phyloP scores from a whole-genome alignment of 2,888 invertebrate species.

The Magallana nippona region DNA sequence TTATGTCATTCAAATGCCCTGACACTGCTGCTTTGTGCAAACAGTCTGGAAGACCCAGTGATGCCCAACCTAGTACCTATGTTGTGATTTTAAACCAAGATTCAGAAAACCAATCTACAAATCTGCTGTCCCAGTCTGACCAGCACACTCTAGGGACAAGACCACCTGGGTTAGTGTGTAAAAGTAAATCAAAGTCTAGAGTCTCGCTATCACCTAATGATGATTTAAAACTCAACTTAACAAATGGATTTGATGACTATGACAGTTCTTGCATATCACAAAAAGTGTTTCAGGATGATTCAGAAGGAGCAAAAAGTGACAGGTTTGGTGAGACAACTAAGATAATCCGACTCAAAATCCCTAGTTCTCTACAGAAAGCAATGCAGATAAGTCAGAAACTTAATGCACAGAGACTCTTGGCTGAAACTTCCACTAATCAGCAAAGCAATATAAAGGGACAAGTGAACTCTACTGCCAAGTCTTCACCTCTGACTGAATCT shows the following conservation, averaged over 20 bases:
- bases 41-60: neutral
- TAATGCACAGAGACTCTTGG: neutral
- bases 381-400: constrained; percentile 15
- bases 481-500: constrained; percentile 2
- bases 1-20: constrained; percentile 23
- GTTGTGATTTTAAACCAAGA: constrained; percentile 36
- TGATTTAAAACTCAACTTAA: constrained; percentile 63
- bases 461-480: neutral
- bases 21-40: constrained; percentile 8
- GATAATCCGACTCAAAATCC: constrained; percentile 31
- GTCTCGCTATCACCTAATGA: constrained; percentile 40
- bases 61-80: constrained; percentile 7
- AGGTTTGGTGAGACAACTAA: constrained; percentile 12
- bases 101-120: constrained; percentile 3
- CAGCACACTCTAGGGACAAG: neutral
- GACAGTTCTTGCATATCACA: constrained; percentile 52
- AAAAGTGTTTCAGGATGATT: constrained; percentile 62
- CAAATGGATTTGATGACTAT: constrained; percentile 56
- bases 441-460: neutral
- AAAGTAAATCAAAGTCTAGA: constrained; percentile 14
- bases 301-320: constrained; percentile 55
- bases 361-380: constrained; percentile 21
- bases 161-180: neutral
- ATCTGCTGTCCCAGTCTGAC: neutral
- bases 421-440: neutral